These are phyloP conservation scores for Aphidius gifuensis DNA, from an alignment of 1,140 invertebrate genomes.

Conservation along the genomic window DNA sequence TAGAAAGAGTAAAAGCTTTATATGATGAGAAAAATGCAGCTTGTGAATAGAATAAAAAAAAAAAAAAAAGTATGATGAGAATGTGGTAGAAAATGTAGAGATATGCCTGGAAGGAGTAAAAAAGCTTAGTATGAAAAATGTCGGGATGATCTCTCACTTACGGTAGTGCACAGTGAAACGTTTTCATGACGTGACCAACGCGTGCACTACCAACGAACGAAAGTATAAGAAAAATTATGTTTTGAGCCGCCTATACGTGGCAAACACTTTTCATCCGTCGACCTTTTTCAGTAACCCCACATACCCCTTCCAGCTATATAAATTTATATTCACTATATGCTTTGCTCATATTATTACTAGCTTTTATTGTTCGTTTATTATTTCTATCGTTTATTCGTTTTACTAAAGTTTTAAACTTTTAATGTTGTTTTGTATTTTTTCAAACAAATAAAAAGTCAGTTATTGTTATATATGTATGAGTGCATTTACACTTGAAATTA, in stretches of 20 bases:
- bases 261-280: constrained; percentile 2
- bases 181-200: constrained; percentile 2
- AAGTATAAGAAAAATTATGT: constrained; percentile 41
- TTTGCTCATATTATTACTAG: too few relatives aligned
- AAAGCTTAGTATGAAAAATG: constrained; percentile 45
- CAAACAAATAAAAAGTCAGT: too few relatives aligned
- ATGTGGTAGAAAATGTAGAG: constrained; percentile 1
- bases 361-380: too few relatives aligned
- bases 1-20: too few relatives aligned
- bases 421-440: too few relatives aligned
- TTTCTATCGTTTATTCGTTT: too few relatives aligned
- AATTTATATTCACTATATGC: too few relatives aligned
- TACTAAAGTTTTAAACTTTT: too few relatives aligned
- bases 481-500: too few relatives aligned
- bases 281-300: not conserved
- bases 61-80: not conserved
- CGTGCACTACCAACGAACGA: constrained; percentile 12
- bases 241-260: constrained; percentile 27
- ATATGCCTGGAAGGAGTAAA: not conserved
- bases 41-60: too few relatives aligned
- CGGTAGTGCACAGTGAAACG: constrained; percentile 19
- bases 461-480: too few relatives aligned
- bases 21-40: too few relatives aligned
- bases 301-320: not conserved
- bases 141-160: constrained; percentile 39